Conservation (phyloP, 2,797 vertebrate species). For the Fratercula arctica region DNA sequence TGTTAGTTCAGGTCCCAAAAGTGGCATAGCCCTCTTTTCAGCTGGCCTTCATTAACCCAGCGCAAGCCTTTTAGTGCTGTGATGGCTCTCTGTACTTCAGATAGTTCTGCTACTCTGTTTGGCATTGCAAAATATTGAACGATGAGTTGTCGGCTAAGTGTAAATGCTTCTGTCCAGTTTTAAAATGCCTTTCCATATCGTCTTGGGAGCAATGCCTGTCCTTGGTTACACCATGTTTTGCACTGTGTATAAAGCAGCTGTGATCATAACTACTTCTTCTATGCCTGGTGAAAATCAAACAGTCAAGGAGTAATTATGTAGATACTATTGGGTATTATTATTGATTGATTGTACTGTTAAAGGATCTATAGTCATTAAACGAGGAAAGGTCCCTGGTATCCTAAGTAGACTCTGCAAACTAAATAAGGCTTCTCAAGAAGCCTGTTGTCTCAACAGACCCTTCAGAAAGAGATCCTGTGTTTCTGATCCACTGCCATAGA, state of each 20-base stretch:
- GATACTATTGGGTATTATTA: not conserved
- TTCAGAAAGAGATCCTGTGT: not conserved
- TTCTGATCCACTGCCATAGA: not conserved
- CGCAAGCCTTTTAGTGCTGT: not conserved
- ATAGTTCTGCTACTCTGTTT: not conserved
- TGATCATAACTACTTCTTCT: not conserved
- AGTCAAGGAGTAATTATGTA: not conserved
- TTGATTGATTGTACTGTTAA: not conserved
- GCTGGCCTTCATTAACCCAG: not conserved
- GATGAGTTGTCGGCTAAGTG: accelerated
- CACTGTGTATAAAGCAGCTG: not conserved
- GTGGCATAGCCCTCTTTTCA: not conserved
- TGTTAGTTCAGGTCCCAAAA: not conserved
- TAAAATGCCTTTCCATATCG: not conserved
- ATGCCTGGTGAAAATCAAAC: not conserved
- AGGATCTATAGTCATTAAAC: not conserved
- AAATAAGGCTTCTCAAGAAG: not conserved
- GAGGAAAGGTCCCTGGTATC: not conserved
- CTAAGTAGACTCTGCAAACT: not conserved
- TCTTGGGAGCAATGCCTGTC: not conserved
- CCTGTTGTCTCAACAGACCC: not conserved
- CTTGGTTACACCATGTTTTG: not conserved
- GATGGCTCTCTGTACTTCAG: not conserved
- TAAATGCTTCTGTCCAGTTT: not conserved
- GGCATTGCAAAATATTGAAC: not conserved